phyloP scores from a whole-genome alignment of 1,140 invertebrate genomes.

The Drosophila subobscura region DNA sequence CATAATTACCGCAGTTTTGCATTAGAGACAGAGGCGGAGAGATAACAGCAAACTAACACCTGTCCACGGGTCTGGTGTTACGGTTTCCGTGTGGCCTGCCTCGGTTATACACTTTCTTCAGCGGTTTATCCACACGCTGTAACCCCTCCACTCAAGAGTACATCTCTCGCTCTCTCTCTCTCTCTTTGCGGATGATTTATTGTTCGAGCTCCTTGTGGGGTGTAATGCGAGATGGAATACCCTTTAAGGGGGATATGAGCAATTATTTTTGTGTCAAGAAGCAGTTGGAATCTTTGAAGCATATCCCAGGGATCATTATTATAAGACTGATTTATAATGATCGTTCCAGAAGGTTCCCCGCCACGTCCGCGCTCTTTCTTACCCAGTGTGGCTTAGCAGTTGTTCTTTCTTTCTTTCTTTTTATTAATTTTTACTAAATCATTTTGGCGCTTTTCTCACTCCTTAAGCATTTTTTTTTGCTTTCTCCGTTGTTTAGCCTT shows the following conservation, averaged over 20 bases:
- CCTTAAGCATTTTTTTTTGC: slow-evolving; percentile 8
- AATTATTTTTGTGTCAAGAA: no score
- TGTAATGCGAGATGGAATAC: slow-evolving; percentile 39
- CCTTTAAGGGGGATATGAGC: no score
- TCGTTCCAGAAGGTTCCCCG: no score
- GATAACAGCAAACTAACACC: slow-evolving; percentile 49
- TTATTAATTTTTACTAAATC: slow-evolving; percentile 48
- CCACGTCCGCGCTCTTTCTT: no score
- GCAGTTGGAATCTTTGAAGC: no score
- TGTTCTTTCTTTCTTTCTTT: slow-evolving; percentile 8
- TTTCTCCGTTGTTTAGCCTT: neutral
- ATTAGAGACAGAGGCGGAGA: slow-evolving; percentile 16
- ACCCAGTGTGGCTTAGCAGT: no score
- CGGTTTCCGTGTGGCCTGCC: slow-evolving; percentile 35
- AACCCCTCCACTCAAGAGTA: neutral
- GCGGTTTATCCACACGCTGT: slow-evolving; percentile 26
- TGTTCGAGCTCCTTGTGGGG: slow-evolving; percentile 36
- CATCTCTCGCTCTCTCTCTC: slow-evolving; percentile 14
- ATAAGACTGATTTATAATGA: no score
- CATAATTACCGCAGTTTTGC: slow-evolving; percentile 76
- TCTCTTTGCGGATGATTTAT: slow-evolving; percentile 55
- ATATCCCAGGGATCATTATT: no score
- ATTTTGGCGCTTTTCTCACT: slow-evolving; percentile 61
- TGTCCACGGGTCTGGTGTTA: slow-evolving; percentile 25
- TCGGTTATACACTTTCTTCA: slow-evolving; percentile 28